Evolutionary conservation across 35 echinoderm and acorn worm genomes (phyloP), one percentile per base, ranked within the genome.

Genomic region (Chiridota heheva): DNA sequence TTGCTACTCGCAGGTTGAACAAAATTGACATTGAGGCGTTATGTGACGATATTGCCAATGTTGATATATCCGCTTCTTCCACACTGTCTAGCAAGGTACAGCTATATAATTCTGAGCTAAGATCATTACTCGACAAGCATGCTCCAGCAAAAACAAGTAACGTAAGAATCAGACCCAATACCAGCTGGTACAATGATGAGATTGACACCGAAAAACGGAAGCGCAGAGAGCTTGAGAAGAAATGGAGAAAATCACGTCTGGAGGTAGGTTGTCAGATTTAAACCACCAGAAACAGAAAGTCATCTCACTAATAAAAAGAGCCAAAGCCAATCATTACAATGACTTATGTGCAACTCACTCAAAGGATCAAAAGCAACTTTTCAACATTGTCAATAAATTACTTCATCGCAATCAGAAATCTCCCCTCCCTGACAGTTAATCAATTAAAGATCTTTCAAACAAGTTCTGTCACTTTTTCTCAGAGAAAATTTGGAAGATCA

Each of bases 351-450:
- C 53, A 38, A 42, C 62, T n/a, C 67, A 72, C 36, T 31, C 13
- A 55, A 61, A 72, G 36, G 84, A 86, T 36, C 84, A 86, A 60
- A 86, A 65, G 71, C 76, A 68, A 30, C 41, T 86, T 20, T 86
- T 76, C 67, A 32, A 27, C 28, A 68, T 86, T 67, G 72, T 86
- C 1, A 68, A 86, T 63, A 35, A 75, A 20, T 73, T 86, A 18
- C 72, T 86, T 7, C 70, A 57, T 7, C n/a, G n/a, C n/a, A n/a
- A n/a, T n/a, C n/a, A n/a, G n/a, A n/a, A n/a, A n/a, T n/a, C n/a
- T n/a, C n/a, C n/a, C n/a, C n/a, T n/a, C n/a, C n/a, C n/a, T n/a
- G n/a, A n/a, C n/a, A n/a, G n/a, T n/a, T n/a, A n/a, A n/a, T n/a
- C n/a, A n/a, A n/a, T n/a, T n/a, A n/a, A n/a, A n/a, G n/a, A n/a